Base-by-base conservation (phyloP, 2,797 vertebrate species). In the Sparidentex hasta region DNA sequence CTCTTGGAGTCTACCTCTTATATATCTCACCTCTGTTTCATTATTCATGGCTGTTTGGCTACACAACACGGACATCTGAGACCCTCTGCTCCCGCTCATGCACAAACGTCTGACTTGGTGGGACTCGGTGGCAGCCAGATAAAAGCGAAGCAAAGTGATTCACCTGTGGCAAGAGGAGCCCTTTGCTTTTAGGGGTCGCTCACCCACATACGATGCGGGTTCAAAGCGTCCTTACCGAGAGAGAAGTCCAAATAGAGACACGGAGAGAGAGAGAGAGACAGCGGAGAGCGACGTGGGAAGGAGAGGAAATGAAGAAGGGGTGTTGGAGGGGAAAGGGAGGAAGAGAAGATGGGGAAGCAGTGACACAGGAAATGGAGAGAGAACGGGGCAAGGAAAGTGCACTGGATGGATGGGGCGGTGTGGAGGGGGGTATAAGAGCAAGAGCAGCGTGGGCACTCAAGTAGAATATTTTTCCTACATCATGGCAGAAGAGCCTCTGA, bases 71-170 rank as follows among this genome's bases (percentile, higher is more conserved):
- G 84, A 86, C 88, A 83, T 87, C 67, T 77, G 86, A 85, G 86
- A 87, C 71, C 74, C 64, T 76, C 20, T 55, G 78, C 74, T 83
- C 59, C 69, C 50, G 64, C 82, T 86, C 80, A 76, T 41, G 83
- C 80, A 81, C 75, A 83, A 66, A 87, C 27, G 76, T 76, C 80
- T 81, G 86, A 82, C 85, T 80, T 72, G 3, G 47, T 62, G 64
- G 74, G 77, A 84, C 84, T 77, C 47, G 4, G 69, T 68, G 78
- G 80, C 80, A 79, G 81, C 76, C 59, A 52, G 84, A 91, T 90
- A 86, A 92, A 92, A 91, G 87, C 88, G 74, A 78, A 87, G 92
- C 76, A 90, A 90, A 91, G 85, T 90, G 88, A 91, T 89, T 91
- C 89, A 92, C 87, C 88, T 91, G 87, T 88, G 85, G 83, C 80